Evolutionary conservation across 2,113 vertebrate genomes (phyloP).

Genomic region (Spilogale gracilis): DNA sequence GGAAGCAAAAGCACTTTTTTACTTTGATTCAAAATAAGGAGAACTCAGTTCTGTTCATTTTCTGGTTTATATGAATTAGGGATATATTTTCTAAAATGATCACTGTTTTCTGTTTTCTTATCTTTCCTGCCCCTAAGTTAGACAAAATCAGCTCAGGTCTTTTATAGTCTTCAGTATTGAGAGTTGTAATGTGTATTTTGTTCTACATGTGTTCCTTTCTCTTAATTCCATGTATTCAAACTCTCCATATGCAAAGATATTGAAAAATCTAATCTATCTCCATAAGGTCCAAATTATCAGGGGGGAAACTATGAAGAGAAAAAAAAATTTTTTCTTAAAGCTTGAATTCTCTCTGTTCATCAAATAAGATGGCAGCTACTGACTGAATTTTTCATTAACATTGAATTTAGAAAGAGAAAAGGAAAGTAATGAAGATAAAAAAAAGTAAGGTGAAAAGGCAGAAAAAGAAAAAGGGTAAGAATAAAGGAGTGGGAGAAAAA

Average conservation of each 20-base stretch:
- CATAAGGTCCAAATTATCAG: neutral
- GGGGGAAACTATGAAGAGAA: neutral
- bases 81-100: neutral
- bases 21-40: neutral
- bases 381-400: neutral
- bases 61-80: neutral
- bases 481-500: neutral
- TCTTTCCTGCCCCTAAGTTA: neutral
- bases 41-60: neutral
- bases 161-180: neutral
- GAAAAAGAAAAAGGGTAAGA: neutral
- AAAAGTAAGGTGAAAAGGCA: neutral
- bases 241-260: neutral
- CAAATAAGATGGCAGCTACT: neutral
- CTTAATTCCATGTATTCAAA: neutral
- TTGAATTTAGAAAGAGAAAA: constrained; percentile 40
- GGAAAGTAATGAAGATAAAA: neutral
- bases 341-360: neutral
- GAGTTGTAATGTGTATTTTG: neutral
- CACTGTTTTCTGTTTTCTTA: neutral
- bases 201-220: neutral
- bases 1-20: neutral
- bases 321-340: neutral
- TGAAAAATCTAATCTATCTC: neutral
- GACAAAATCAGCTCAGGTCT: neutral